Percentiles rank a stretch among this genome's conserved stretches.
Evolutionary conservation across 2,888 invertebrate genomes (phyloP).

Genomic region (Caenorhabditis auriculariae): DNA sequence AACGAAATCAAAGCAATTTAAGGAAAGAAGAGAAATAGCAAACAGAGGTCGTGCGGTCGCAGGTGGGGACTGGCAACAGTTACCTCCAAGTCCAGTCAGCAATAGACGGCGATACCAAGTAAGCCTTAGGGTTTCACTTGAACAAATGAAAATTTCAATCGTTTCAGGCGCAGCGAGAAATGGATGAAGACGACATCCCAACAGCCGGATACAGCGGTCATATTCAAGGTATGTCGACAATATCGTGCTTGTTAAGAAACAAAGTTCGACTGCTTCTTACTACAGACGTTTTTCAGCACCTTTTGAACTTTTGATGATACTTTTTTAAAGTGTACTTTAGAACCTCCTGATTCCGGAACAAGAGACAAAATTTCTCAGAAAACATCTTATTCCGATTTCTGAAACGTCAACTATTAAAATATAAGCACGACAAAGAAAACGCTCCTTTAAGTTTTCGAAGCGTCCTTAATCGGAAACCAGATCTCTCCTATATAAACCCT

Average conservation of each 20-base stretch:
- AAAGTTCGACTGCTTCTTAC: too few relatives aligned
- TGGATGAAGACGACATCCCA: slow-evolving; percentile 37
- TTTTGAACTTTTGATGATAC: too few relatives aligned
- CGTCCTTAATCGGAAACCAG: too few relatives aligned
- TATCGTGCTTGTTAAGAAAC: too few relatives aligned
- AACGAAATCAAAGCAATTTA: slow-evolving; percentile 1
- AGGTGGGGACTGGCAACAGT: slow-evolving; percentile 34
- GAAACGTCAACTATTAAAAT: not conserved
- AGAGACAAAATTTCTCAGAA: not conserved
- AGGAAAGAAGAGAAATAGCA: slow-evolving; percentile 41
- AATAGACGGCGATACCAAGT: slow-evolving; percentile 5
- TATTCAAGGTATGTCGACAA: slow-evolving; percentile 30
- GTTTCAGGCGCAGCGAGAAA: slow-evolving; percentile 17
- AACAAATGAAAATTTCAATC: not conserved
- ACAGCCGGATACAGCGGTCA: slow-evolving; percentile 49
- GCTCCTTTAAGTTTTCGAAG: too few relatives aligned
- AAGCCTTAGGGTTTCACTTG: slow-evolving; percentile 1
- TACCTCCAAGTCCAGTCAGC: slow-evolving; percentile 24
- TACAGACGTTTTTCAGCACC: too few relatives aligned
- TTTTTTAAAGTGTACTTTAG: too few relatives aligned
- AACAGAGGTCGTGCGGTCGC: slow-evolving; percentile 31
- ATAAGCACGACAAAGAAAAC: not conserved
- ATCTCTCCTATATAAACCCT: too few relatives aligned
- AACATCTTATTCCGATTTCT: not conserved
- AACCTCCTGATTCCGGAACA: not conserved